Evolutionary conservation across 2,797 vertebrate genomes (phyloP), one percentile per base, ranked within the genome.

Genomic region (Poeciliopsis turneri): DNA sequence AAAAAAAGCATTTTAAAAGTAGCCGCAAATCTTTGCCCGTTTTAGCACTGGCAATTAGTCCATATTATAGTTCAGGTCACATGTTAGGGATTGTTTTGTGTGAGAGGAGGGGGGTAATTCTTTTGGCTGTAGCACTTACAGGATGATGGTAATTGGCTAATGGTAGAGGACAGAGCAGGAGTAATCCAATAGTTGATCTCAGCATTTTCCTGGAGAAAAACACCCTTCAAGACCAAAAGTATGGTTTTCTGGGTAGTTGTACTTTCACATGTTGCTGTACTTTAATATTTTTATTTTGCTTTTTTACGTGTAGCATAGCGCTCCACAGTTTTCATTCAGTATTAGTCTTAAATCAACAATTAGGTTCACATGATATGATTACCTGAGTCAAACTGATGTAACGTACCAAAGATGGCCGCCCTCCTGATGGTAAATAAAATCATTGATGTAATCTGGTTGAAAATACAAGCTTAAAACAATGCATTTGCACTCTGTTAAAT

Each of bases 101-200:
- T 70, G 68, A 84, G 83, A 80, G 82, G 80, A 72, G 72, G 83
- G 82, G 82, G 82, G 78, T 93, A 92, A 92, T 81, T 86, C 84
- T 87, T 77, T 78, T 81, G 82, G 88, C 64, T 45, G 46, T 80
- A 73, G 76, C 85, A 74, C 76, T 81, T 82, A 78, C 71, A 88
- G 92, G 90, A 92, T 91, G 87, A 89, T 78, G 74, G 75, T 95
- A 95, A 96, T 95, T 94, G 92, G 94, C 91, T 95, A 90, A 93
- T 84, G 49, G 82, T 66, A 77, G 18, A 2, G 82, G 87, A 80
- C 5, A 15, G 84, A 73, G 78, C 75, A 77, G 45, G 64, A 28
- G 75, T 96, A 95, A 96, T 96, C 95, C 95, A 94, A 93, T 94
- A 93, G 82, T 92, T 82, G 77, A 89, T 90, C 88, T 92, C 87